Evolutionary conservation across 2,888 invertebrate species (phyloP).

Genomic region (Phaedon cochleariae): DNA sequence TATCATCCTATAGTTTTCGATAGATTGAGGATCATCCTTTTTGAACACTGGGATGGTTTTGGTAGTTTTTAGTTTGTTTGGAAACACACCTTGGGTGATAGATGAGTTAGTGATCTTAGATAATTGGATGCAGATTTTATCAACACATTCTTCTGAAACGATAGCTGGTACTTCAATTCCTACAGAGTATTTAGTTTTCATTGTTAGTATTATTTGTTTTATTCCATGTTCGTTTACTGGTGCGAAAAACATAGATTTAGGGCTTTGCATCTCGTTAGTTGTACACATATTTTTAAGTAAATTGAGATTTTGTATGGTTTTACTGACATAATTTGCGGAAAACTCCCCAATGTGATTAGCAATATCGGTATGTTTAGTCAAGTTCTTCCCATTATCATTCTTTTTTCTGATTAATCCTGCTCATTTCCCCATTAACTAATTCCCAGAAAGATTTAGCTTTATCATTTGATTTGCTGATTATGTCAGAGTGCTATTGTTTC

Average conservation of each 20-base stretch:
- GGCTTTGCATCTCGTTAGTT: neutral
- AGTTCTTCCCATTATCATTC: neutral
- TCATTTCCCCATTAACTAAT: neutral
- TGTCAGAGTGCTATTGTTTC: constrained; percentile 1
- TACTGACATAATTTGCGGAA: neutral
- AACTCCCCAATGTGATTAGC: constrained; percentile 4
- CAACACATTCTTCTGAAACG: constrained; percentile 4
- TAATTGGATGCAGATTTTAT: neutral
- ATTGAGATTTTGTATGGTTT: neutral
- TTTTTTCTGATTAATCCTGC: neutral
- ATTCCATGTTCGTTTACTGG: constrained; percentile 4
- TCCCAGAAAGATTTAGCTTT: constrained; percentile 12
- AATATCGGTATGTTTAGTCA: neutral
- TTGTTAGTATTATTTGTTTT: neutral
- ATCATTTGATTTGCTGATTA: constrained; percentile 4
- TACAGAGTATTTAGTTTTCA: neutral
- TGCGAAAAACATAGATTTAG: constrained; percentile 10
- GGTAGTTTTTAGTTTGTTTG: neutral
- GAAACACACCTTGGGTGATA: neutral
- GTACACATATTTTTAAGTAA: constrained; percentile 5
- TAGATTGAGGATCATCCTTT: neutral
- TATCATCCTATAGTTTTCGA: no score
- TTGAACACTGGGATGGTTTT: constrained; percentile 1
- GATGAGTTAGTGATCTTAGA: neutral
- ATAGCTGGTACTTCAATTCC: neutral